Evolutionary conservation across 1,140 invertebrate species (phyloP), one percentile per base, ranked within the genome.

Genomic region (Eciton burchellii): DNA sequence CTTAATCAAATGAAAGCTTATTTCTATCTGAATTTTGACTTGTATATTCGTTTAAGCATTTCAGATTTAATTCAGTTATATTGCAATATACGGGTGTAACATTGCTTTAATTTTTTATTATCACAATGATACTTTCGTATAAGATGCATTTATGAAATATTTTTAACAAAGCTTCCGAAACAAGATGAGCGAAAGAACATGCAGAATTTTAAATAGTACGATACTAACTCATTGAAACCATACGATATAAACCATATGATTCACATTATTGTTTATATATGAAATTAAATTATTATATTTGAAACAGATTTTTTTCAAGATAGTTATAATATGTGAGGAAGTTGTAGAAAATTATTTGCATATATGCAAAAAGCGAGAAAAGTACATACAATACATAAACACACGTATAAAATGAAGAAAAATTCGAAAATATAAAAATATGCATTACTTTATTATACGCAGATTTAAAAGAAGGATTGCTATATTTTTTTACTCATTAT

Each of bases 281-380:
- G 26, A 41, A 24, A 65, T 76, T 76, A 21, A 49, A 52, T 74
- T 63, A 24, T 24, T 16, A 2, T 65, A 65, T 52, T 65, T 65
- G 47, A 9, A 16, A 65, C 47, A 24, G 35, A 70, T 43, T 26
- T 24, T 12, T 49, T 12, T 68, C 14, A 60, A 43, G 3, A 66
- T 43, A 71, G 71, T 63, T 71, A 76, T 85, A 85, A 57, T 1
- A 43, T 21, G 21, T 19, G 21, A 29, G 16, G 59, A 79, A 86
- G 81, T 72, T 86, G 24, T 49, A 72, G 47, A 66, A 54, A 83
- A 72, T 66, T 87, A 87, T 66, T 87, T 81, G 68, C 21, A 65
- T 29, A 6, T 63, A 47, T 74, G 70, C 29, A 24, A 43, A 45
- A 74, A 74, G 8, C 47, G 26, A 47, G 43, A 54, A 63, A 82